Evolutionary conservation across 2,113 vertebrate species (phyloP).

Genomic region (Lethenteron reissneri): DNA sequence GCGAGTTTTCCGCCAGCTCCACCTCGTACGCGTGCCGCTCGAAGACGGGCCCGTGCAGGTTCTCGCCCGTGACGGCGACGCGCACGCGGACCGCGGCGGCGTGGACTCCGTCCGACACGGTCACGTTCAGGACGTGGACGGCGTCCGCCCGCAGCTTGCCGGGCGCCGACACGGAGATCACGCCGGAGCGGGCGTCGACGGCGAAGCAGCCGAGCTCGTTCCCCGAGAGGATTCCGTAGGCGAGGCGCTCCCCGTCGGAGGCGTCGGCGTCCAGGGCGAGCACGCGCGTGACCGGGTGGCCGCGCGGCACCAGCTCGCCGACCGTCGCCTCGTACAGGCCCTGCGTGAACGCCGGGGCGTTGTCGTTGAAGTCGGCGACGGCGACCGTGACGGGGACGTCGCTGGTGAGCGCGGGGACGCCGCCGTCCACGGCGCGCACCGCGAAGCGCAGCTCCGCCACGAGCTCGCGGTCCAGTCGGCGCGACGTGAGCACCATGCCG

Average conservation of each 20-base stretch:
- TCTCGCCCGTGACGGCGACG: conserved; percentile 51
- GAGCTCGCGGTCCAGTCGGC: conserved; percentile 63
- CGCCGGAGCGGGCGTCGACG: conserved; percentile 50
- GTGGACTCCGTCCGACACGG: conserved; percentile 77
- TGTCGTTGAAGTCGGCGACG: conserved; percentile 76
- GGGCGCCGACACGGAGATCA: conserved; percentile 58
- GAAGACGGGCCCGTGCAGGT: conserved; percentile 62
- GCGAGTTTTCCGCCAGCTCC: conserved; percentile 57
- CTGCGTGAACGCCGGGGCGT: conserved; percentile 75
- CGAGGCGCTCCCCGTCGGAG: conserved; percentile 51
- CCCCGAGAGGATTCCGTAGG: conserved; percentile 74
- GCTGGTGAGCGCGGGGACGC: conserved; percentile 60
- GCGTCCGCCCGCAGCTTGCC: conserved; percentile 63
- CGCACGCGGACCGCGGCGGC: conserved; percentile 85
- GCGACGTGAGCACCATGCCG: conserved; percentile 72
- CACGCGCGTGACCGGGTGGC: conserved; percentile 80
- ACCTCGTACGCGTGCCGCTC: conserved; percentile 51
- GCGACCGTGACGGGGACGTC: conserved; percentile 53
- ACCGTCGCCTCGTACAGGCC: conserved; percentile 80
- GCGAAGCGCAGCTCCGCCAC: conserved; percentile 48
- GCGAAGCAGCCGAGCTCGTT: conserved; percentile 65
- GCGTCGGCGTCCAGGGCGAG: conserved; percentile 80
- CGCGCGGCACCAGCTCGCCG: conserved; percentile 62
- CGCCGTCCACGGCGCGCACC: conserved; percentile 64
- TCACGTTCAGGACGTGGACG: conserved; percentile 66